Percentiles rank a stretch among this genome's conserved stretches.
Conservation (phyloP, 2,888 invertebrate genomes). For the Drepana falcataria region DNA sequence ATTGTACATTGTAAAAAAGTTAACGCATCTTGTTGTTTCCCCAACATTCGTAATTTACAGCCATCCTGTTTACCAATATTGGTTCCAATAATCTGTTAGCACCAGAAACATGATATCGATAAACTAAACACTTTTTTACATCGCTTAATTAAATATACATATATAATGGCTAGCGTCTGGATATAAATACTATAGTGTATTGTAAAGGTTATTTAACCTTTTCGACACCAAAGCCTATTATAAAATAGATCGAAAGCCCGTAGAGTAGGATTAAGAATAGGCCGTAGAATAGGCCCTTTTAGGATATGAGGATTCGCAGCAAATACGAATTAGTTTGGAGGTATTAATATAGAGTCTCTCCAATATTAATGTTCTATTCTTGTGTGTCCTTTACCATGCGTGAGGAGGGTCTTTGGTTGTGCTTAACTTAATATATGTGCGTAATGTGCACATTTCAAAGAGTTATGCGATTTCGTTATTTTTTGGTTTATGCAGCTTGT, state of each 20-base stretch:
- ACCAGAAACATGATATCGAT: not conserved
- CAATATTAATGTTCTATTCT: conserved; percentile 42
- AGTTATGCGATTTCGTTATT: not conserved
- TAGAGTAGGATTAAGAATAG: too few species aligned
- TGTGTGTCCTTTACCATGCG: conserved; percentile 21
- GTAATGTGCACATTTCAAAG: not conserved
- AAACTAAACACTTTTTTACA: not conserved
- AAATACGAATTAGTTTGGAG: conserved; percentile 29
- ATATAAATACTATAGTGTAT: not conserved
- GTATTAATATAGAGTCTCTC: conserved; percentile 34
- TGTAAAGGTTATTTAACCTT: not conserved
- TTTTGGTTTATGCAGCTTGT: too few species aligned
- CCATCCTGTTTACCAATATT: too few species aligned
- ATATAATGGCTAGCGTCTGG: not conserved
- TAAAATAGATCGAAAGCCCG: not conserved
- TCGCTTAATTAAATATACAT: too few species aligned
- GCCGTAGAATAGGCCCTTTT: too few species aligned
- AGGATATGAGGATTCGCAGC: not conserved
- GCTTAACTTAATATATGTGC: conserved; percentile 1
- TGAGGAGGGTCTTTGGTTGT: not conserved
- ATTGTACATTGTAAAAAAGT: too few species aligned
- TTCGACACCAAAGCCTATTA: not conserved
- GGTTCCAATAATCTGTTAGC: not conserved
- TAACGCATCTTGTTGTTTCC: too few species aligned
- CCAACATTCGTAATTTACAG: too few species aligned